These are phyloP conservation scores for Oncorhynchus clarkii DNA, from an alignment of 2,113 vertebrate species.

Conservation along the genomic window DNA sequence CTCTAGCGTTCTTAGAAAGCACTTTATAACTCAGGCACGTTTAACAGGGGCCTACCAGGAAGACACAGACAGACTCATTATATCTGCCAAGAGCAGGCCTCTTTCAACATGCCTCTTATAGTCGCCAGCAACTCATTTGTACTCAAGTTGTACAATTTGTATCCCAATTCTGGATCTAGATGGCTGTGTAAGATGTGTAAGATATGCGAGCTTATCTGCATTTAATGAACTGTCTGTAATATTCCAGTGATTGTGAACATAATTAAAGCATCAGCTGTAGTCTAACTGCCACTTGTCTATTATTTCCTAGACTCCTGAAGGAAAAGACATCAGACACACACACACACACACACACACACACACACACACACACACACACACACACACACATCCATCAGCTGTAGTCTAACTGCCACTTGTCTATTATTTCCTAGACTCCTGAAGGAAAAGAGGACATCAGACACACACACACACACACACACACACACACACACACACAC, in stretches of 20 bases:
- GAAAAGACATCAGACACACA: slow-evolving; percentile 3
- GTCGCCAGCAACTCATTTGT: not conserved
- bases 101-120: not conserved
- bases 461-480: not conserved
- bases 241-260: not conserved
- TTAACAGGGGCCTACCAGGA: slow-evolving; percentile 10
- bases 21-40: slow-evolving; percentile 3
- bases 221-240: not conserved
- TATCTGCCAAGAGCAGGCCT: not conserved
- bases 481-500: not conserved
- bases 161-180: too few relatives aligned
- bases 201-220: not conserved
- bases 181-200: too few relatives aligned
- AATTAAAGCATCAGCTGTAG: not conserved
- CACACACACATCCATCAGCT: not conserved
- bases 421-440: slow-evolving; percentile 37
- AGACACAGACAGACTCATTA: not conserved
- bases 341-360: slow-evolving; percentile 4
- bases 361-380: not conserved
- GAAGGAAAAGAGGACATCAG: slow-evolving; percentile 9
- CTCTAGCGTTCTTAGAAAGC: slow-evolving; percentile 4
- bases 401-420: not conserved
- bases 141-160: too few relatives aligned
- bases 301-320: slow-evolving; percentile 39
- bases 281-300: not conserved